These are phyloP conservation scores for Dichetophora obliterata DNA, from an alignment of 2,888 invertebrate species.

Conservation along the genomic window DNA sequence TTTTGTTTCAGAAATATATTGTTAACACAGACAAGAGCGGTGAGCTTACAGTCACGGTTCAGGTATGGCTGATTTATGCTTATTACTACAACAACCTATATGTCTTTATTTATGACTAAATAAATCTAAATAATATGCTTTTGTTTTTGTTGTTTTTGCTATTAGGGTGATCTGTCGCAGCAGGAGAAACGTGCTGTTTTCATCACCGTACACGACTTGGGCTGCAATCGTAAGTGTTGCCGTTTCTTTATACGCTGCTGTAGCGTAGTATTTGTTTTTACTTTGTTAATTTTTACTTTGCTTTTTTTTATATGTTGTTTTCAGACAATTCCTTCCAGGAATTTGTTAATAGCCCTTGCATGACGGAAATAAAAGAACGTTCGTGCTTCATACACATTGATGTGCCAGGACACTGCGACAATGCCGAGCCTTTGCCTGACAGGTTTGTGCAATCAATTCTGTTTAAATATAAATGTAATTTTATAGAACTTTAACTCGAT, in stretches of 20 bases:
- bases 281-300: conserved; percentile 16
- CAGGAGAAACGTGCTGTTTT: conserved; percentile 87
- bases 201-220: conserved; percentile 90
- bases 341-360: conserved; percentile 85
- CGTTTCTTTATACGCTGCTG: neutral
- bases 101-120: neutral
- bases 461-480: too few species aligned
- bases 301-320: neutral
- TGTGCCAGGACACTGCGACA: conserved; percentile 88
- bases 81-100: conserved; percentile 8
- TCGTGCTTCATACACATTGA: conserved; percentile 91
- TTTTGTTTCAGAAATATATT: conserved; percentile 76
- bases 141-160: neutral
- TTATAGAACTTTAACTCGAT: too few species aligned
- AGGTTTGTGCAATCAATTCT: conserved; percentile 73
- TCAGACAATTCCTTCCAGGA: conserved; percentile 85
- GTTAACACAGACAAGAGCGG: conserved; percentile 82
- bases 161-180: conserved; percentile 84
- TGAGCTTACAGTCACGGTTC: conserved; percentile 81
- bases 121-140: neutral
- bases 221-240: conserved; percentile 79
- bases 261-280: neutral
- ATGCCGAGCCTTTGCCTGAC: conserved; percentile 80
- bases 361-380: conserved; percentile 86
- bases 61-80: conserved; percentile 71